Evolutionary conservation across 1,140 invertebrate genomes (phyloP).

Genomic region (Philaenus spumarius): DNA sequence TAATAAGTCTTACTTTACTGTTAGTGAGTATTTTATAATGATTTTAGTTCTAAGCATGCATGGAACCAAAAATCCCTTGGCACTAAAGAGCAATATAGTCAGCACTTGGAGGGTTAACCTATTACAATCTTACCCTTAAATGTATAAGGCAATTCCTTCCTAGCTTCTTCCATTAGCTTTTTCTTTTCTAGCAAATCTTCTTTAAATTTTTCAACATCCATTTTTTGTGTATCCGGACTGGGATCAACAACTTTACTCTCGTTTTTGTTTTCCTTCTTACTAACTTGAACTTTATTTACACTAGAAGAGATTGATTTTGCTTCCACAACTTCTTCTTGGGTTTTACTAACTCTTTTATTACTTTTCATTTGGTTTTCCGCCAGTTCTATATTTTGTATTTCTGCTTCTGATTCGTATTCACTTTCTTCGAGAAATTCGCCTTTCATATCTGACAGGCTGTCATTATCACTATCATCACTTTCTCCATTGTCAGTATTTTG

Average conservation of each 20-base stretch:
- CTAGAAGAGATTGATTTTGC: no score
- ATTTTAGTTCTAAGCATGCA: no score
- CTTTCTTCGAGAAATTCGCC: background rate
- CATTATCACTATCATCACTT: slow-evolving; percentile 35
- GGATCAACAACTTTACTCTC: background rate
- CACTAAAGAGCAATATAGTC: no score
- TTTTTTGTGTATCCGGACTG: slow-evolving; percentile 20
- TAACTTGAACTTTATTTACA: slow-evolving; percentile 18
- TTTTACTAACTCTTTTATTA: slow-evolving; percentile 5
- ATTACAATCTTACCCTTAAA: slow-evolving; percentile 42
- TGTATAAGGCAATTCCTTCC: slow-evolving; percentile 61
- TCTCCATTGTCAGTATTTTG: slow-evolving; percentile 25
- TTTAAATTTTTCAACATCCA: slow-evolving; percentile 32
- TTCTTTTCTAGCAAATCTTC: slow-evolving; percentile 40
- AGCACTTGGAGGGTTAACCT: no score
- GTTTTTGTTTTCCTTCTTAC: slow-evolving; percentile 12
- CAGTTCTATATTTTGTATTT: no score
- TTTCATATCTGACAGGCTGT: slow-evolving; percentile 24
- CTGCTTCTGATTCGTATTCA: no score
- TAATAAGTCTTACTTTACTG: no score
- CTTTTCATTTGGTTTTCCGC: no score
- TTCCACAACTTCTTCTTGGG: slow-evolving; percentile 33
- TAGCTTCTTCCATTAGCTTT: slow-evolving; percentile 50
- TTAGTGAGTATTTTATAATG: no score
- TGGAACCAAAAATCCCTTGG: no score